Conservation (phyloP, 2,797 vertebrate species). For the Acrocephalus scirpaceus region DNA sequence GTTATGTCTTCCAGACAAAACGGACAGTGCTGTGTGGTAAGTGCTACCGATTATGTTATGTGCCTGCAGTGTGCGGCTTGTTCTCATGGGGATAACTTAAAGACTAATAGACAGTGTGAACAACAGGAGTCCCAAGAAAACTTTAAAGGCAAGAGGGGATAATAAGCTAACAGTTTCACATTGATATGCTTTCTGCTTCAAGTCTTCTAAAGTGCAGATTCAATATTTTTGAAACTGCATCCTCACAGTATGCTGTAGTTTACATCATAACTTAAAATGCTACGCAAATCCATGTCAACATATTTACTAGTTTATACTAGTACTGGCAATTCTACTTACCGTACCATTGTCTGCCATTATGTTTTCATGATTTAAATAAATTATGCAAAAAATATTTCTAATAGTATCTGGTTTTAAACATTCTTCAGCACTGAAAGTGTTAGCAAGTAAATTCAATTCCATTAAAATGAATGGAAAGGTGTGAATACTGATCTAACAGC, state of each 20-base stretch:
- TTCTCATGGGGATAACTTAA: background rate
- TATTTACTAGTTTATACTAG: background rate
- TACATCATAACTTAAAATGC: background rate
- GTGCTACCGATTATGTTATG: background rate
- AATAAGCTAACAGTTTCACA: background rate
- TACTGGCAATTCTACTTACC: background rate
- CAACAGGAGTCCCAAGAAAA: background rate
- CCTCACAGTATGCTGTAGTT: background rate
- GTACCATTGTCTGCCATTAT: background rate
- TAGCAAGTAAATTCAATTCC: background rate
- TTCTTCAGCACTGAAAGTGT: background rate
- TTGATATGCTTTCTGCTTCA: background rate
- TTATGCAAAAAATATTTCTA: background rate
- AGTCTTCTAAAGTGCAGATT: background rate
- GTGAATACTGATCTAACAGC: background rate
- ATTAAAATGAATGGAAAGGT: background rate
- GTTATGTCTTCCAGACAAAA: background rate
- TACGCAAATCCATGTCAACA: background rate
- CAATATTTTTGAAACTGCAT: background rate
- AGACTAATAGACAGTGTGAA: background rate
- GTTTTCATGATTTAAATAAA: background rate
- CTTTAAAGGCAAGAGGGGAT: background rate
- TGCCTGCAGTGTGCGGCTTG: background rate
- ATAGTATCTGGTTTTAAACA: background rate
- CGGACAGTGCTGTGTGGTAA: background rate